Conservation (phyloP, 2,113 vertebrate genomes). For the Ceuthmochares aereus region DNA sequence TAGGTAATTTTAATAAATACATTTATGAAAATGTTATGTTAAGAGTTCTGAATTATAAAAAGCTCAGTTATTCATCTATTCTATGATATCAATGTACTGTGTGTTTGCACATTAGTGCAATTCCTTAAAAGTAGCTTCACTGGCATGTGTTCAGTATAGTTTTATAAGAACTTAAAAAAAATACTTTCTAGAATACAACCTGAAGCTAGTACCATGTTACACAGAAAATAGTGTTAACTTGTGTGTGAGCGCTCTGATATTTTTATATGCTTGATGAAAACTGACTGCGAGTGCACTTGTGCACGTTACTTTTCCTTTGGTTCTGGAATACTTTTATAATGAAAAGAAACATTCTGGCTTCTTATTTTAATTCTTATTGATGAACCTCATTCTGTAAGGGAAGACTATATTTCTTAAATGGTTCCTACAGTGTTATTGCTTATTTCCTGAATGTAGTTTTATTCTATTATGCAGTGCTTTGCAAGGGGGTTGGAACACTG, state of each 20-base stretch:
- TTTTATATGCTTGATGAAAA: not conserved
- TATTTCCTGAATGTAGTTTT: not conserved
- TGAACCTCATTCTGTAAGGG: not conserved
- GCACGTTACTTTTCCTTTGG: not conserved
- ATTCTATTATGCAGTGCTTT: not conserved
- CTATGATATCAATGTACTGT: not conserved
- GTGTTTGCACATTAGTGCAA: not conserved
- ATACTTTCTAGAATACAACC: not conserved
- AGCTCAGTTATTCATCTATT: not conserved
- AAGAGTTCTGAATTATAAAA: not conserved
- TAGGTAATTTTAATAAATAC: not conserved
- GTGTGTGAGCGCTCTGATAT: not conserved
- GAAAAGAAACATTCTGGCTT: not conserved
- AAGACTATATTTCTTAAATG: not conserved
- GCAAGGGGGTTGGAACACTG: not conserved
- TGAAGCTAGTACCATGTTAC: not conserved
- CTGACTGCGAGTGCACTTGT: not conserved
- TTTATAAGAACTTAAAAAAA: not conserved
- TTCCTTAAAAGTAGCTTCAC: not conserved
- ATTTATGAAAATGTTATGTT: not conserved
- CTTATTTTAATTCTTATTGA: constrained; percentile 8
- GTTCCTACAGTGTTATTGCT: not conserved
- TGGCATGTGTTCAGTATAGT: not conserved
- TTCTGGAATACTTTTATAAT: not conserved
- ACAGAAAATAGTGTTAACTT: not conserved